Base-by-base conservation (phyloP, 2,888 invertebrate genomes). In the Brachynemurus nebulosus region DNA sequence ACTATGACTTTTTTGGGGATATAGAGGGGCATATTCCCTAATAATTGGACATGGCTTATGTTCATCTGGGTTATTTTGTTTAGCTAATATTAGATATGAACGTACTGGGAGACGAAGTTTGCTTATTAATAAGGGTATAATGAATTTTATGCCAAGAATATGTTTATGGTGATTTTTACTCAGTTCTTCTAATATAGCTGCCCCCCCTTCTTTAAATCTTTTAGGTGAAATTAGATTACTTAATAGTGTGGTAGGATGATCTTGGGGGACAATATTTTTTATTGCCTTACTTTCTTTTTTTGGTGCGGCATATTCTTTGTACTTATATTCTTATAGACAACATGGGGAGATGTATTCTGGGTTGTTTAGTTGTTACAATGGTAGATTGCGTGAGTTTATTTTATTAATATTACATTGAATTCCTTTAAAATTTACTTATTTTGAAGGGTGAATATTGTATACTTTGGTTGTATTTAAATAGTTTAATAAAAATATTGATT, bases 81-180 rank as follows among this genome's bases (percentile, higher is more conserved):
- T 76, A 62, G 69, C 71, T 11, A 75, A 76, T 72, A 69, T 76
- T 61, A 65, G 62, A 58, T 78, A 78, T 74, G 73, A 75, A 21
- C 74, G 74, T 0, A 55, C 70, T 65, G n/a, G n/a, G n/a, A n/a
- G n/a, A n/a, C n/a, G n/a, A n/a, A n/a, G n/a, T n/a, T n/a, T n/a
- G n/a, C n/a, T 67, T 62, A 63, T 75, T 67, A 76, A 74, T 71
- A 78, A 73, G 17, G 77, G 78, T 37, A 14, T 78, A 63, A 65
- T 75, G 59, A 71, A 66, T 64, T 68, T 72, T 63, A 70, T 71
- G 54, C 73, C 74, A 55, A 65, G 67, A 0, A 62, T 78, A 57
- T 61, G 67, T 53, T 64, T 79, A 53, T 74, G 73, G 20, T 78
- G 78, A 66, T 80, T 82, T 74, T 64, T 80, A 60, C 64, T 80